A percentile compares a stretch with the other conserved stretches of the same genome.
phyloP scores from a whole-genome alignment of 2,888 invertebrate genomes.

The Taphrorychus bicolor region DNA sequence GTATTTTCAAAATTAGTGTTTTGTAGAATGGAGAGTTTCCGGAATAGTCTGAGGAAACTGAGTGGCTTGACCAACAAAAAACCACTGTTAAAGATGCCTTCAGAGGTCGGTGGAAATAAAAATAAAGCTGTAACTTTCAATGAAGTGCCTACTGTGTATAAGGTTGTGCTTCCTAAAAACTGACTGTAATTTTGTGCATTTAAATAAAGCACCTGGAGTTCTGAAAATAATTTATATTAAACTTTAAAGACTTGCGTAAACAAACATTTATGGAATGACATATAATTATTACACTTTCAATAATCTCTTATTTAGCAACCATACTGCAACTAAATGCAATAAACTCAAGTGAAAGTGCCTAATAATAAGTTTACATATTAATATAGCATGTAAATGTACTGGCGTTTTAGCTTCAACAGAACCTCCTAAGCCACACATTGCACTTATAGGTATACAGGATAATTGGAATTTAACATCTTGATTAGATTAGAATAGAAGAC shows the following conservation, averaged over 20 bases:
- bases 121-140: constrained; percentile 52
- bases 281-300: not conserved
- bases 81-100: constrained; percentile 6
- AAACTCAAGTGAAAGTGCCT: not conserved
- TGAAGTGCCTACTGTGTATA: constrained; percentile 51
- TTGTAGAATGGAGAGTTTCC: constrained; percentile 48
- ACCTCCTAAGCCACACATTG: not conserved
- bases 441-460: not conserved
- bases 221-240: constrained; percentile 26
- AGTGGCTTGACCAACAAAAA: constrained; percentile 44
- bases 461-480: not conserved
- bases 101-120: constrained; percentile 22
- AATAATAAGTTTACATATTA: not conserved
- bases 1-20: constrained; percentile 1
- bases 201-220: constrained; percentile 5
- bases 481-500: constrained; percentile 6
- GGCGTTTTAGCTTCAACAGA: not conserved
- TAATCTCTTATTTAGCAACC: not conserved
- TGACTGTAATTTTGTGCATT: not conserved
- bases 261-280: constrained; percentile 3
- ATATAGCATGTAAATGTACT: not conserved
- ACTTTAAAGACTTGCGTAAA: constrained; percentile 10
- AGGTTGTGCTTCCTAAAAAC: constrained; percentile 39
- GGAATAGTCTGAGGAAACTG: constrained; percentile 51
- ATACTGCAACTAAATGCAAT: not conserved